Evolutionary conservation across 2,797 vertebrate species (phyloP).

Genomic region (Pangasius sanitwongsei): DNA sequence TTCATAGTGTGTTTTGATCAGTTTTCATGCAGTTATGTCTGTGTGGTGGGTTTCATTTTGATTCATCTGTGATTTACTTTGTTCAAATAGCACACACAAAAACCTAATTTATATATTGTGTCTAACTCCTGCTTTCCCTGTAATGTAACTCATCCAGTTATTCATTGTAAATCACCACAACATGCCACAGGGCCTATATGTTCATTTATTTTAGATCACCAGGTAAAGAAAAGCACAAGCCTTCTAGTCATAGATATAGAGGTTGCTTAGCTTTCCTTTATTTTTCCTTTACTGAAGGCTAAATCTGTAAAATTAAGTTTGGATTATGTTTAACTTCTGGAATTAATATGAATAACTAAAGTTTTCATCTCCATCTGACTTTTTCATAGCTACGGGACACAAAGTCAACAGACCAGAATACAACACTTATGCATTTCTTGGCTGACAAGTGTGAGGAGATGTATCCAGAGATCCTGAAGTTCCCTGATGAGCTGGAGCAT

Average conservation of each 20-base stretch:
- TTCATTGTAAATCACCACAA: not conserved
- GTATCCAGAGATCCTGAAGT: slow-evolving; percentile 84
- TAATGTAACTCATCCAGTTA: not conserved
- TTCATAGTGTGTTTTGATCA: not conserved
- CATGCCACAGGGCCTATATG: not conserved
- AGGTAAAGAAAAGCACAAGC: not conserved
- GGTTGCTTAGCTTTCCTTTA: not conserved
- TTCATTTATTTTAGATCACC: not conserved
- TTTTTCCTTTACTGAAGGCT: not conserved
- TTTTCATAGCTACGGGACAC: slow-evolving; percentile 90
- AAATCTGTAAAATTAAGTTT: not conserved
- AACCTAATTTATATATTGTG: not conserved
- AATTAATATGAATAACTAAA: not conserved
- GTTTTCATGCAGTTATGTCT: not conserved
- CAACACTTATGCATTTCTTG: slow-evolving; percentile 92
- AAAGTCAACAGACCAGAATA: slow-evolving; percentile 90
- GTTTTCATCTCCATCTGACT: not conserved
- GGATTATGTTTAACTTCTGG: not conserved
- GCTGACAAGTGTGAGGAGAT: slow-evolving; percentile 90
- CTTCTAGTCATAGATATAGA: not conserved
- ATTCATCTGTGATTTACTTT: not conserved
- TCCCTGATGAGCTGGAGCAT: slow-evolving; percentile 91
- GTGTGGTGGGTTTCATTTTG: not conserved
- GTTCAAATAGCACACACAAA: not conserved
- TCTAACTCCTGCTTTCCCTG: not conserved